Evolutionary conservation across 2,888 invertebrate genomes (phyloP).

Genomic region (Clanis bilineata): DNA sequence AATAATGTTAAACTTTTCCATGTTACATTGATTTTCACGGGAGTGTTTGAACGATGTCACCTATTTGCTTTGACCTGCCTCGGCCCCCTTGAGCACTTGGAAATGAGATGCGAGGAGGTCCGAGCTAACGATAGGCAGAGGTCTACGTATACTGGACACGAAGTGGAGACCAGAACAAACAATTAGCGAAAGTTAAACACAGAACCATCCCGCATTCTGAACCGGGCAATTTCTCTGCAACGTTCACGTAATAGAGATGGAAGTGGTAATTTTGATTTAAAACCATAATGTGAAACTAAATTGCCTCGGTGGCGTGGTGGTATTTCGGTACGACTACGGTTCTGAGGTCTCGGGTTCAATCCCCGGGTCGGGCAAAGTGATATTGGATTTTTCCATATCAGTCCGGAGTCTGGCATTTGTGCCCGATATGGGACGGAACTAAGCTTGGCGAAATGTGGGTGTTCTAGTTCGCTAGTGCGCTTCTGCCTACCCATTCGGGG

Average conservation of each 20-base stretch:
- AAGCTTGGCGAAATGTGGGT: no score
- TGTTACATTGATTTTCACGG: slow-evolving; percentile 53
- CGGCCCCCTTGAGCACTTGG: slow-evolving; percentile 19
- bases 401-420: no score
- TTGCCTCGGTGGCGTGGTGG: no score
- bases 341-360: no score
- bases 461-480: no score
- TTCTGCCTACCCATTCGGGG: no score
- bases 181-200: slow-evolving; percentile 73
- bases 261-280: neutral
- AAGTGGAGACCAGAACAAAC: slow-evolving; percentile 60
- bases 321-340: no score
- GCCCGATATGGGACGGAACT: no score
- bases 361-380: no score
- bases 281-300: neutral
- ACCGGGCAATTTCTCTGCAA: slow-evolving; percentile 48
- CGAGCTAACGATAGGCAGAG: slow-evolving; percentile 21
- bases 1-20: slow-evolving; percentile 57
- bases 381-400: no score
- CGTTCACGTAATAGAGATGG: neutral
- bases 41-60: slow-evolving; percentile 45
- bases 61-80: slow-evolving; percentile 33
- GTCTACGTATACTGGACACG: slow-evolving; percentile 41
- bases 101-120: slow-evolving; percentile 5
- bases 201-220: slow-evolving; percentile 51